A percentile compares a stretch with the other conserved stretches of the same genome.
Conservation (phyloP, 2,113 vertebrate genomes). For the Eolophus roseicapilla region DNA sequence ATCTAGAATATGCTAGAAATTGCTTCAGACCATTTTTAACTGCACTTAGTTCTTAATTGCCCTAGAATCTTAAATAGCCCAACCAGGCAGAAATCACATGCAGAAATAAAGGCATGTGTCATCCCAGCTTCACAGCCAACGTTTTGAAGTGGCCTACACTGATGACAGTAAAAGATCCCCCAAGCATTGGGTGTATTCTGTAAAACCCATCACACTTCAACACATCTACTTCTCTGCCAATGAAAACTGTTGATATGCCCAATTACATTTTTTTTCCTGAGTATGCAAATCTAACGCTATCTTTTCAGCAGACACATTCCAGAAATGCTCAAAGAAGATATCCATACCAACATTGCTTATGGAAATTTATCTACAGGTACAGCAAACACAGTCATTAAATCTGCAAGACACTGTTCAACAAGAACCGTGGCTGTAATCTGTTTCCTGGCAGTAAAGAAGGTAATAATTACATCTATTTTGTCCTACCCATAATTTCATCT, state of each 20-base stretch:
- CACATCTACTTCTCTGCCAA: background rate
- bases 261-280: background rate
- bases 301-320: background rate
- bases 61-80: constrained; percentile 32
- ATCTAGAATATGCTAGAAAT: background rate
- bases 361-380: background rate
- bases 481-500: background rate
- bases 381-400: background rate
- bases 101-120: constrained; percentile 3
- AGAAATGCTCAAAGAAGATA: background rate
- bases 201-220: background rate
- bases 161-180: background rate
- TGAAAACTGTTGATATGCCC: background rate
- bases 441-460: background rate
- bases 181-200: background rate
- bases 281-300: background rate
- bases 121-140: background rate
- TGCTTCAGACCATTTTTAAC: constrained; percentile 8
- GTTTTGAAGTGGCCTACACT: background rate
- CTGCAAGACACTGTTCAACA: background rate
- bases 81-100: background rate
- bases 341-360: background rate
- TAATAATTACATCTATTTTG: background rate
- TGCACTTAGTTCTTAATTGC: constrained; percentile 1
- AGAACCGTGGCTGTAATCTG: background rate